These are phyloP conservation scores for Drosophila nasuta DNA, from an alignment of 1,140 invertebrate species.

Conservation along the genomic window DNA sequence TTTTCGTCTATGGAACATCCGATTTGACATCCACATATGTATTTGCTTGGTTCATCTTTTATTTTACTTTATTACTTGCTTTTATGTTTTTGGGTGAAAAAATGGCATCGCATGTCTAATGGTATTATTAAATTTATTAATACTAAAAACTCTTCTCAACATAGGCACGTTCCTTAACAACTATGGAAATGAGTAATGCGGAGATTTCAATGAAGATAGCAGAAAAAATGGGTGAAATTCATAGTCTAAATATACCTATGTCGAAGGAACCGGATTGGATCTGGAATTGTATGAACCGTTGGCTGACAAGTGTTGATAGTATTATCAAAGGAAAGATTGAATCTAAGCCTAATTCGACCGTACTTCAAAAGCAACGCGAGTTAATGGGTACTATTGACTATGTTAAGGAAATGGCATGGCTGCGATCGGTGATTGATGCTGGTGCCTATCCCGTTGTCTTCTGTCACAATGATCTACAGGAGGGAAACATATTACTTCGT, in stretches of 20 bases:
- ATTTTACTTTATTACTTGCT: too few relatives aligned
- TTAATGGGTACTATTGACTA: conserved; percentile 86
- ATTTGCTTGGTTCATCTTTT: too few relatives aligned
- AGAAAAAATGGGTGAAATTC: conserved; percentile 96
- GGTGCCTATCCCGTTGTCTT: conserved; percentile 95
- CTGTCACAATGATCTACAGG: conserved; percentile 99
- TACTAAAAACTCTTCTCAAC: background rate
- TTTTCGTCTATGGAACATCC: too few relatives aligned
- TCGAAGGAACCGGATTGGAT: conserved; percentile 97
- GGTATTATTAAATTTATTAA: too few relatives aligned
- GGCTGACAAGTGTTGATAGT: conserved; percentile 87
- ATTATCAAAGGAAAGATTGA: conserved; percentile 74
- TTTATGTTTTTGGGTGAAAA: too few relatives aligned
- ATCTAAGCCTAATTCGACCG: conserved; percentile 57
- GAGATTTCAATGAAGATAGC: conserved; percentile 93
- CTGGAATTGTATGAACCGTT: conserved; percentile 94
- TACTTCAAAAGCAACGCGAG: conserved; percentile 66
- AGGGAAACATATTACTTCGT: conserved; percentile 88
- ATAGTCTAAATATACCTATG: conserved; percentile 96
- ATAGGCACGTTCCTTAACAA: conserved; percentile 93
- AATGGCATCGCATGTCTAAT: too few relatives aligned
- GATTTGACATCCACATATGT: too few relatives aligned
- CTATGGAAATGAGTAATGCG: conserved; percentile 91
- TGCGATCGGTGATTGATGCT: conserved; percentile 87
- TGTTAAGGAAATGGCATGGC: conserved; percentile 88